Evolutionary conservation across 2,113 vertebrate species (phyloP).

Genomic region (Taurulus bubalis): DNA sequence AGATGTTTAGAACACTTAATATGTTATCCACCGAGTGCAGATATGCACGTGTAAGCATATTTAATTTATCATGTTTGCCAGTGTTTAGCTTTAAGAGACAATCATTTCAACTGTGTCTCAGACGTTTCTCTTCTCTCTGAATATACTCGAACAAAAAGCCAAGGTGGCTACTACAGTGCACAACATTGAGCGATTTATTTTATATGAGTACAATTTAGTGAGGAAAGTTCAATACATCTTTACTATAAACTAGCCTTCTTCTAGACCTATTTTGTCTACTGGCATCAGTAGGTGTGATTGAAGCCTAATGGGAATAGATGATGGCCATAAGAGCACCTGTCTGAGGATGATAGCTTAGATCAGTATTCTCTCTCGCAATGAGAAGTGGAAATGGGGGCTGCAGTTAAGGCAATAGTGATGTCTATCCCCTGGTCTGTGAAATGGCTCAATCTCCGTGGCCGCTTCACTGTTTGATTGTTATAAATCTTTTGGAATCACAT

Average conservation of each 20-base stretch:
- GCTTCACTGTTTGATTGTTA: slow-evolving; percentile 72
- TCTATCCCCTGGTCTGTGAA: slow-evolving; percentile 76
- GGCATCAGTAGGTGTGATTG: slow-evolving; percentile 69
- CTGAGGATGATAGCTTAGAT: slow-evolving; percentile 74
- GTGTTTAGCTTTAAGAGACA: slow-evolving; percentile 51
- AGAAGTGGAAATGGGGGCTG: slow-evolving; percentile 71
- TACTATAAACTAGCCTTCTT: slow-evolving; percentile 43
- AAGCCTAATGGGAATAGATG: slow-evolving; percentile 77
- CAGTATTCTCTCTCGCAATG: slow-evolving; percentile 73
- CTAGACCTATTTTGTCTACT: slow-evolving; percentile 49
- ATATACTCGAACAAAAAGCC: slow-evolving; percentile 28
- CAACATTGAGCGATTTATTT: slow-evolving; percentile 7
- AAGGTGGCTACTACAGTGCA: slow-evolving; percentile 10
- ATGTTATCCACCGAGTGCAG: slow-evolving; percentile 56
- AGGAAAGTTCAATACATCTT: slow-evolving; percentile 28
- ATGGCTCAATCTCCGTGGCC: slow-evolving; percentile 70
- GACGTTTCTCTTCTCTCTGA: slow-evolving; percentile 22
- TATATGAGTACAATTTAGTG: slow-evolving; percentile 29
- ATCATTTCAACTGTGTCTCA: slow-evolving; percentile 28
- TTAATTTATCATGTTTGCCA: slow-evolving; percentile 45
- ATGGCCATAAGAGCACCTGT: slow-evolving; percentile 73
- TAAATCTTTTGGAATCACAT: slow-evolving; percentile 77
- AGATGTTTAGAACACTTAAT: slow-evolving; percentile 56
- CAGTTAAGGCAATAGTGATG: slow-evolving; percentile 69
- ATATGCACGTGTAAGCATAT: slow-evolving; percentile 61